Conservation (phyloP, 2,113 vertebrate species). For the Serinus canaria region DNA sequence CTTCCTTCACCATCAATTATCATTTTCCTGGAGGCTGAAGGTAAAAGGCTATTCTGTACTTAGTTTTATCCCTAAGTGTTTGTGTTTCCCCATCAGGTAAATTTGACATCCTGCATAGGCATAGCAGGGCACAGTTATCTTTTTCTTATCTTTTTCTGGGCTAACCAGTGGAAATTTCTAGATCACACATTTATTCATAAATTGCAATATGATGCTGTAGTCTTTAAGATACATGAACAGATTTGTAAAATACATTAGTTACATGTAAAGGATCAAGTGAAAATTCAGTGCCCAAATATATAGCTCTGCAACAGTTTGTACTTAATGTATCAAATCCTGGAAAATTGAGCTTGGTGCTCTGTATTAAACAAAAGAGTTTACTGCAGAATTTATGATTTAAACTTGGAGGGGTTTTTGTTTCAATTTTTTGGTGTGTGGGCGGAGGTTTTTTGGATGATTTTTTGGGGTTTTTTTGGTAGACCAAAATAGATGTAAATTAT, state of each 20-base stretch:
- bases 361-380: not conserved
- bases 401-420: not conserved
- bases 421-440: too few species aligned
- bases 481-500: not conserved
- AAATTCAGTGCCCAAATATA: not conserved
- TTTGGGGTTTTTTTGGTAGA: not conserved
- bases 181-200: not conserved
- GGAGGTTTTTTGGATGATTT: not conserved
- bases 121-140: not conserved
- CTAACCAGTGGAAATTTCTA: not conserved
- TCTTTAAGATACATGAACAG: not conserved
- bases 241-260: not conserved
- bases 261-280: not conserved
- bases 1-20: not conserved
- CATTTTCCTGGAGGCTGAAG: not conserved
- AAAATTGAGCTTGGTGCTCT: not conserved
- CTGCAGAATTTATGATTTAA: not conserved
- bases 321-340: not conserved
- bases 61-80: not conserved
- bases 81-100: not conserved
- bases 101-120: not conserved
- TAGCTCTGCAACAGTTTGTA: not conserved
- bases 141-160: not conserved
- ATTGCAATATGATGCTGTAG: not conserved
- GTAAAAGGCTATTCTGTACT: not conserved